Evolutionary conservation across 2,888 invertebrate genomes (phyloP).

Genomic region (Tenthredo notha): DNA sequence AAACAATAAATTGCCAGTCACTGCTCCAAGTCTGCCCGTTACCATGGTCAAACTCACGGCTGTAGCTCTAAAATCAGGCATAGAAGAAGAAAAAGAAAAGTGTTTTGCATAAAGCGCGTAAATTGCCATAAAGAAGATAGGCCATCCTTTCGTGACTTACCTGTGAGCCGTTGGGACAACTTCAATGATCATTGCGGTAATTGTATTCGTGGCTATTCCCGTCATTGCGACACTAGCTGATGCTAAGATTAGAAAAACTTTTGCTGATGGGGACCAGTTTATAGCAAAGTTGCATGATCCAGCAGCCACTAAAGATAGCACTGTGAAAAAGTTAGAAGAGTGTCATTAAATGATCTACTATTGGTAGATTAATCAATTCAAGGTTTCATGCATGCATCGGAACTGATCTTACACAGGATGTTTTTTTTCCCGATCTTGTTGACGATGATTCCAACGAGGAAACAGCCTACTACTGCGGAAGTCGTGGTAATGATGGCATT

Average conservation of each 20-base stretch:
- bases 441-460: slow-evolving; percentile 64
- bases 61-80: slow-evolving; percentile 65
- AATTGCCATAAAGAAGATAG: neutral
- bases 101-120: neutral
- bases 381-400: neutral
- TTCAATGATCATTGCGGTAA: slow-evolving; percentile 70
- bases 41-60: slow-evolving; percentile 67
- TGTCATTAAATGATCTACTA: neutral
- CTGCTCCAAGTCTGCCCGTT: slow-evolving; percentile 72
- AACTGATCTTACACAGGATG: slow-evolving; percentile 67
- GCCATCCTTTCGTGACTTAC: slow-evolving; percentile 63
- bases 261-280: slow-evolving; percentile 35
- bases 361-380: neutral
- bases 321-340: neutral
- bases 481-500: slow-evolving; percentile 74
- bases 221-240: slow-evolving; percentile 71
- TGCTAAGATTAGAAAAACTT: slow-evolving; percentile 66
- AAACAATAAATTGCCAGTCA: slow-evolving; percentile 73
- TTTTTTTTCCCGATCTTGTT: slow-evolving; percentile 55
- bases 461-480: slow-evolving; percentile 70
- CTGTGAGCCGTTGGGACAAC: slow-evolving; percentile 73
- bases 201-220: slow-evolving; percentile 72
- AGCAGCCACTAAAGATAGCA: neutral
- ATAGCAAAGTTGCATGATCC: slow-evolving; percentile 26
- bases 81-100: neutral